Base-by-base conservation (phyloP, 2,888 invertebrate genomes). In the Lissonota sp. region DNA sequence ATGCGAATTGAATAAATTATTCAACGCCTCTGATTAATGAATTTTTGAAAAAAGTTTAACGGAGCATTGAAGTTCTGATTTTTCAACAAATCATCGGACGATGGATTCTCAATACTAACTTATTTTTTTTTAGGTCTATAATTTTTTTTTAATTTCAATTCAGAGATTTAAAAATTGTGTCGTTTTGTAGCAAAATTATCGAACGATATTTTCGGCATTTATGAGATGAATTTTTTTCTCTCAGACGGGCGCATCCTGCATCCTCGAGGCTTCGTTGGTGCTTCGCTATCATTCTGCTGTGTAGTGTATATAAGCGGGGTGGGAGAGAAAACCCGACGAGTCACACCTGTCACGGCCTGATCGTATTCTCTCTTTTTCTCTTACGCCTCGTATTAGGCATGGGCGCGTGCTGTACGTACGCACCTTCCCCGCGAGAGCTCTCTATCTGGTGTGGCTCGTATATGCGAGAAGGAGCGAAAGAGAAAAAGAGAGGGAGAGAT, bases 291-390 rank as follows among this genome's bases (percentile, higher is more conserved):
- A 55, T 58, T 4, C 57, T 44, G 78, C 42, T 66, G 53, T 49
- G 40, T n/a, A n/a, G n/a, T n/a, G n/a, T n/a, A n/a, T n/a, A n/a
- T n/a, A n/a, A n/a, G n/a, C n/a, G n/a, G n/a, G n/a, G n/a, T n/a
- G 42, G 62, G 64, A 44, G 73, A 64, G 60, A 55, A 73, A 73
- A 69, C 80, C 69, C 70, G 72, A 64, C 80, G 60, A 60, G 76
- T 74, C 80, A 73, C 80, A 80, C 80, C 80, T 80, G 80, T 77
- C 76, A 77, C 67, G 12, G 6, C 63, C 51, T 72, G 16, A 73
- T 80, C 64, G 72, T 55, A n/a, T 55, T 44, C 42, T 63, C 51
- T 14, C 39, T 10, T n/a, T 14, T 10, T 10, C 26, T 16, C 16
- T 12, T 44, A 10, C 58, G 14, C 40, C 51, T 62, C 57, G 70